A percentile compares a stretch with the other conserved stretches of the same genome.
phyloP scores from a whole-genome alignment of 2,888 invertebrate genomes.

The Pegoplata infirma region DNA sequence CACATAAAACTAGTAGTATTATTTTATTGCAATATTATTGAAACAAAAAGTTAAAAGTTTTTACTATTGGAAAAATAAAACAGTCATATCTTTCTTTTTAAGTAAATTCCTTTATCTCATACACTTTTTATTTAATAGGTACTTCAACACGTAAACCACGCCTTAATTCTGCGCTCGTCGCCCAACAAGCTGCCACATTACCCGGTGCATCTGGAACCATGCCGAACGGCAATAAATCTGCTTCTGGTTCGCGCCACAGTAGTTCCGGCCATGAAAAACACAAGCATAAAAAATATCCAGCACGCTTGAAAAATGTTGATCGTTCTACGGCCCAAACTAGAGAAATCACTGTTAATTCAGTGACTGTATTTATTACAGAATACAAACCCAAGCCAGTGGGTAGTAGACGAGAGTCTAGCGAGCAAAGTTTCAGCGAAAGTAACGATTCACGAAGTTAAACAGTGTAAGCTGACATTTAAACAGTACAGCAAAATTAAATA shows the following conservation, averaged over 20 bases:
- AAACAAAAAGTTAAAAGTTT: too few relatives aligned
- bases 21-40: too few relatives aligned
- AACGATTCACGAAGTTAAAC: constrained; percentile 78
- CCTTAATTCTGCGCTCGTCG: constrained; percentile 96
- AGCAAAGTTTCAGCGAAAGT: constrained; percentile 78
- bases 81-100: constrained; percentile 40
- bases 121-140: too few relatives aligned
- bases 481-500: constrained; percentile 21
- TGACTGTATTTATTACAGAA: constrained; percentile 98
- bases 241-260: constrained; percentile 74
- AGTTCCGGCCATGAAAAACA: constrained; percentile 79
- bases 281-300: constrained; percentile 83
- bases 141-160: constrained; percentile 95
- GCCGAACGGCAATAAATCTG: constrained; percentile 78
- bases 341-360: constrained; percentile 97
- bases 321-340: constrained; percentile 94
- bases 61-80: too few relatives aligned
- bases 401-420: constrained; percentile 77
- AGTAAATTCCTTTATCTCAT: too few relatives aligned
- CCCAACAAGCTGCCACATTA: constrained; percentile 93
- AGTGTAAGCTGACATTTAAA: not conserved
- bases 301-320: constrained; percentile 94
- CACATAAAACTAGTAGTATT: too few relatives aligned
- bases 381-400: constrained; percentile 87
- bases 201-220: constrained; percentile 80